These are phyloP conservation scores for Cephus pulcher DNA, from an alignment of 2,888 invertebrate species.

Conservation along the genomic window DNA sequence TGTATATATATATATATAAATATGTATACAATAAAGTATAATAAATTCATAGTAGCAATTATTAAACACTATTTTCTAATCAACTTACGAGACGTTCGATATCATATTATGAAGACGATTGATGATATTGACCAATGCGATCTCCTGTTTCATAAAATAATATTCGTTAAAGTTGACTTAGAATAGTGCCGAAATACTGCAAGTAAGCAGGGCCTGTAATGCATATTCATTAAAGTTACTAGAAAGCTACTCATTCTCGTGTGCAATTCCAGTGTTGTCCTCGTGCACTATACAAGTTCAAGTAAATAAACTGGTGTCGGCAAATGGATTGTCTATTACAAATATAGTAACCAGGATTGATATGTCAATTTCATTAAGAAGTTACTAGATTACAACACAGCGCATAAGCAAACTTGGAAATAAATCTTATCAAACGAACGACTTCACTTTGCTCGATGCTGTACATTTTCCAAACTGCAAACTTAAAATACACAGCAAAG, in stretches of 20 bases:
- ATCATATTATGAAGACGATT: too few species aligned
- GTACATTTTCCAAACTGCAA: neutral
- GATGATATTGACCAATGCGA: neutral
- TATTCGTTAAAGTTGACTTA: neutral
- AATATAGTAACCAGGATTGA: neutral
- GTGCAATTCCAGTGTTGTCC: neutral
- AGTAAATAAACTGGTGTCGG: neutral
- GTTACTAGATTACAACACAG: neutral
- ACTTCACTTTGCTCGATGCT: too few species aligned
- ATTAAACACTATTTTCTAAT: neutral
- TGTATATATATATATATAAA: too few species aligned
- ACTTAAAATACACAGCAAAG: neutral
- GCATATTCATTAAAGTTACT: too few species aligned
- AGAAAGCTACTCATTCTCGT: too few species aligned
- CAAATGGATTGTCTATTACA: neutral
- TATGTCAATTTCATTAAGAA: neutral
- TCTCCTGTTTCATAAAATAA: neutral
- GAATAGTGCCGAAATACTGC: too few species aligned
- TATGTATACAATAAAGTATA: too few species aligned
- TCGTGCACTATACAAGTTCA: neutral
- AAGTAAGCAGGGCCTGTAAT: too few species aligned
- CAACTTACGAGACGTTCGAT: neutral
- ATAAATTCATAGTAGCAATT: neutral
- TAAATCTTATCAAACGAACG: neutral
- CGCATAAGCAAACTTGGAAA: neutral